Evolutionary conservation across 2,888 invertebrate genomes (phyloP).

Genomic region (Drosophila nigricruria): DNA sequence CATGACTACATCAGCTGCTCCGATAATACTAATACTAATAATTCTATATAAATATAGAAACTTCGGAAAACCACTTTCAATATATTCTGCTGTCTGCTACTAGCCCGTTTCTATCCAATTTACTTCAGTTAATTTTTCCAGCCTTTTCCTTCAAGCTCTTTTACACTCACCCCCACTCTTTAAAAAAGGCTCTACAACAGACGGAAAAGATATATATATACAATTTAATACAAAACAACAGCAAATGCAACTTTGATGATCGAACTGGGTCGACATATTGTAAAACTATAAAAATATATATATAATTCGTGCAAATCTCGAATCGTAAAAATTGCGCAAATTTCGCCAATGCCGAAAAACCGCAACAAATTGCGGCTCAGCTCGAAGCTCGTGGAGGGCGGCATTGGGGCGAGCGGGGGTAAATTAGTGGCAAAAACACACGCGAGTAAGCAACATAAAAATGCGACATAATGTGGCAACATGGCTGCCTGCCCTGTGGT

Average conservation of each 20-base stretch:
- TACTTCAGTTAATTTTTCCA: background rate
- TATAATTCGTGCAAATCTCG: conserved; percentile 77
- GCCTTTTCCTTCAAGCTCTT: background rate
- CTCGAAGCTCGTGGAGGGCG: background rate
- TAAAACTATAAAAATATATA: conserved; percentile 74
- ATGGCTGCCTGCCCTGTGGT: conserved; percentile 14
- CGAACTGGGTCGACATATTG: conserved; percentile 70
- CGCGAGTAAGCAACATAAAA: conserved; percentile 65
- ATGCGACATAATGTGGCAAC: conserved; percentile 72
- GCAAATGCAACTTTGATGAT: conserved; percentile 68
- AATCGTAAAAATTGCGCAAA: conserved; percentile 74
- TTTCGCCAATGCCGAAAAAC: conserved; percentile 62
- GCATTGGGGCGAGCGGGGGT: conserved; percentile 10
- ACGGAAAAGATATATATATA: conserved; percentile 25
- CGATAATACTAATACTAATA: too few relatives aligned
- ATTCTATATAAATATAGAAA: too few relatives aligned
- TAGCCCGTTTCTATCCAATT: background rate
- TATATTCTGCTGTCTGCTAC: too few relatives aligned
- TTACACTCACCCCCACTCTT: background rate
- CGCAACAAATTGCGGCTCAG: conserved; percentile 68
- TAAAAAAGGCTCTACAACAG: conserved; percentile 8
- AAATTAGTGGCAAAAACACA: conserved; percentile 65
- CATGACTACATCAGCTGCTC: too few relatives aligned
- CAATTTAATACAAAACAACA: conserved; percentile 36
- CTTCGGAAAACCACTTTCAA: too few relatives aligned